Conservation (phyloP, 1,140 invertebrate genomes). For the Popillia japonica region DNA sequence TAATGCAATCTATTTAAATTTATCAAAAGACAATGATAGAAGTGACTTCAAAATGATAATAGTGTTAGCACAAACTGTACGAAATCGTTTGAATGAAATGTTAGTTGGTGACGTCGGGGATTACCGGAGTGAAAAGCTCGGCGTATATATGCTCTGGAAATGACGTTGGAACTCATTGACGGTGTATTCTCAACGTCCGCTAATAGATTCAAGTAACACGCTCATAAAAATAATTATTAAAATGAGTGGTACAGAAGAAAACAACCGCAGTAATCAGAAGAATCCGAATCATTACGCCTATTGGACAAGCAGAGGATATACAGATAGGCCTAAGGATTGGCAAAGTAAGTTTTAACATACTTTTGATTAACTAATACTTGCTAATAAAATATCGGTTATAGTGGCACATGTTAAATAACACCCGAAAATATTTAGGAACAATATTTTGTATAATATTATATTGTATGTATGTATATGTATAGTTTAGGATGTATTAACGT, state of each 20-base stretch:
- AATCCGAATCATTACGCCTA: conserved; percentile 16
- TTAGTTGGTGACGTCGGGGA: background rate
- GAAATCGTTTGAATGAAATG: background rate
- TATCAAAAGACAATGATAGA: conserved; percentile 11
- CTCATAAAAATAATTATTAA: background rate
- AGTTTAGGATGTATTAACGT: no score
- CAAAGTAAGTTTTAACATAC: conserved; percentile 8
- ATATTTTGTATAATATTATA: no score
- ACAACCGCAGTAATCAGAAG: conserved; percentile 6
- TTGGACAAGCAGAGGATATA: conserved; percentile 9
- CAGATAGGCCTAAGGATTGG: conserved; percentile 4
- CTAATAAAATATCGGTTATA: background rate
- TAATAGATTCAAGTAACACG: background rate
- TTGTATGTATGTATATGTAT: no score
- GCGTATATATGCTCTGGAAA: background rate
- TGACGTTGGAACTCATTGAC: background rate
- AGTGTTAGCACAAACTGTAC: background rate
- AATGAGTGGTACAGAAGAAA: background rate
- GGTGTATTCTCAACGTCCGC: background rate
- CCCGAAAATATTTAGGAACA: background rate
- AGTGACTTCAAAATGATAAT: conserved; percentile 1
- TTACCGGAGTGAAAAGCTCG: background rate
- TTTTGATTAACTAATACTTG: background rate
- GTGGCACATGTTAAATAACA: background rate
- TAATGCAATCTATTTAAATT: conserved; percentile 6